A percentile compares a stretch with the other conserved stretches of the same genome.
Conservation (phyloP, 2,888 invertebrate genomes). For the Phoenoteleia sp. region DNA sequence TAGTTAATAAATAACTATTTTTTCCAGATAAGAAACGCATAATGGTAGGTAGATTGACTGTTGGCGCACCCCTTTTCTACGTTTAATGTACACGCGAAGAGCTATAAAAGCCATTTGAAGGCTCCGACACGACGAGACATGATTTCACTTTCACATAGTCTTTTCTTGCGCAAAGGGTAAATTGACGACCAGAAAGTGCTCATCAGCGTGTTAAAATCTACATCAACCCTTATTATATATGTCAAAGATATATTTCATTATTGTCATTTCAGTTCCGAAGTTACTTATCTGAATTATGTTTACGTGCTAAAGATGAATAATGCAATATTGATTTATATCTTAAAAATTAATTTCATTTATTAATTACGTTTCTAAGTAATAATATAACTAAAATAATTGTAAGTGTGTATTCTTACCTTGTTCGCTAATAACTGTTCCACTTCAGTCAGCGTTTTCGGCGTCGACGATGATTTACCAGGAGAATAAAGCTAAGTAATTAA, state of each 20-base stretch:
- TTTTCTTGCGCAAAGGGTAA: constrained; percentile 49
- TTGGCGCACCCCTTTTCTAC: constrained; percentile 43
- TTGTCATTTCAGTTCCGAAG: no score
- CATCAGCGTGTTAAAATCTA: constrained; percentile 32
- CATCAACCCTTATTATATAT: constrained; percentile 37
- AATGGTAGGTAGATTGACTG: constrained; percentile 27
- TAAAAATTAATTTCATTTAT: background rate
- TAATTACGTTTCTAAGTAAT: background rate
- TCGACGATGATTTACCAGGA: constrained; percentile 74
- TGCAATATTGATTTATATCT: background rate
- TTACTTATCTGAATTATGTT: no score
- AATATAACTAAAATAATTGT: background rate
- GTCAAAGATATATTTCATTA: constrained; percentile 29
- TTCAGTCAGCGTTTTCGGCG: constrained; percentile 83
- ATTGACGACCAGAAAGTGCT: constrained; percentile 27
- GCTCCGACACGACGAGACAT: constrained; percentile 35
- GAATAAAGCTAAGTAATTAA: constrained; percentile 79
- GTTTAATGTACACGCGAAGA: constrained; percentile 42
- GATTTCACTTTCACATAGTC: constrained; percentile 51
- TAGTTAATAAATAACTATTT: constrained; percentile 42
- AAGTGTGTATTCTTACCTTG: constrained; percentile 83
- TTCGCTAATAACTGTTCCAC: constrained; percentile 84
- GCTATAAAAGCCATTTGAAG: constrained; percentile 47
- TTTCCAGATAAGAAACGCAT: constrained; percentile 44
- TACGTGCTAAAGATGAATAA: no score